Evolutionary conservation across 2,113 vertebrate species (phyloP).

Genomic region (Egretta garzetta): DNA sequence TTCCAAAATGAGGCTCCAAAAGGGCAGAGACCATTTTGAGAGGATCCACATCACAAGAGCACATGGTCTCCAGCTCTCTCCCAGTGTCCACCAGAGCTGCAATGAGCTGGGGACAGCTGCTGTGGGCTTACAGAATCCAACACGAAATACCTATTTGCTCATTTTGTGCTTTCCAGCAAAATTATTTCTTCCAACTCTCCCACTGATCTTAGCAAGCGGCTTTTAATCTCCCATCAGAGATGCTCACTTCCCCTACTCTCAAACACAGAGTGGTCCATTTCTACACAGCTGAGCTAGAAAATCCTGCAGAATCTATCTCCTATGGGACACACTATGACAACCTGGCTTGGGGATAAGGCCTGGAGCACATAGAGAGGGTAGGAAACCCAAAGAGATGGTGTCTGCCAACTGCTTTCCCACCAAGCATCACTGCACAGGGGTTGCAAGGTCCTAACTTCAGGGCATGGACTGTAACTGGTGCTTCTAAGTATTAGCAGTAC

Average conservation of each 20-base stretch:
- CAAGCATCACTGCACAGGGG: neutral
- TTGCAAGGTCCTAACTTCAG: neutral
- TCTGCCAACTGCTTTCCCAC: neutral
- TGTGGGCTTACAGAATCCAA: neutral
- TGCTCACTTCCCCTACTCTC: neutral
- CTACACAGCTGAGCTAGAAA: neutral
- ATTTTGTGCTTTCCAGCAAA: neutral
- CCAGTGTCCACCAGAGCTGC: neutral
- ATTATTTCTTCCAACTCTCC: neutral
- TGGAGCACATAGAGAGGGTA: neutral
- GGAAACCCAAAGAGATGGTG: neutral
- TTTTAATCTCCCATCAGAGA: neutral
- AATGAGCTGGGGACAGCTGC: neutral
- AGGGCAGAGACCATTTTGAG: neutral
- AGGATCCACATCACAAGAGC: neutral
- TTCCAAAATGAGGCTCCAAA: neutral
- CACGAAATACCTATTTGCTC: neutral
- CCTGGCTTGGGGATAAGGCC: neutral
- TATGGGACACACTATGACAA: neutral
- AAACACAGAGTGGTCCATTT: neutral
- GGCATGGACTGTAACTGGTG: neutral
- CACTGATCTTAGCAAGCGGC: neutral
- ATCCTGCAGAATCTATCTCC: neutral
- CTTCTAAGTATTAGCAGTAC: neutral
- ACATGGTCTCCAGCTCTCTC: neutral